Conservation (phyloP, 2,113 vertebrate genomes). For the Pholis gunnellus region DNA sequence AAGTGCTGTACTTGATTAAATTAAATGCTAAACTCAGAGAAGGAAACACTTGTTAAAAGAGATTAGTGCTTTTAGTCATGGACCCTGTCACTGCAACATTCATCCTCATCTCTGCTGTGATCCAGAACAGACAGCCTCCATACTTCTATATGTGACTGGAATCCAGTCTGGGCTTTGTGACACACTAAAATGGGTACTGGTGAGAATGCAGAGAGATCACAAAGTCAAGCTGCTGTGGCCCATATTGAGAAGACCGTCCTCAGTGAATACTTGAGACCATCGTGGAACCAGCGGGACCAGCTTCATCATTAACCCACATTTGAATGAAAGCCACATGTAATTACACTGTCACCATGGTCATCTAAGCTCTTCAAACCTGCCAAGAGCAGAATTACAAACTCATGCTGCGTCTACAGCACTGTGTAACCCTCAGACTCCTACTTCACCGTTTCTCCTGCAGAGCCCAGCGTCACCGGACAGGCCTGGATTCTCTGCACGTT, state of each 20-base stretch:
- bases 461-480: neutral
- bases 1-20: neutral
- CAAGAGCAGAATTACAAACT: neutral
- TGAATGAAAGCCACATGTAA: slow-evolving; percentile 25
- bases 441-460: neutral
- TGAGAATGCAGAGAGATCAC: neutral
- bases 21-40: neutral
- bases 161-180: slow-evolving; percentile 2
- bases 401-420: neutral
- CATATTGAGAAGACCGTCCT: neutral
- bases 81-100: no score
- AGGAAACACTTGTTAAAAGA: neutral
- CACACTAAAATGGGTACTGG: neutral
- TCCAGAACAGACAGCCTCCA: neutral
- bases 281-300: slow-evolving; percentile 2
- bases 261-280: neutral
- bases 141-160: neutral
- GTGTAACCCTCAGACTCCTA: neutral
- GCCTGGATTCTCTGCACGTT: neutral
- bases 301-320: slow-evolving; percentile 30
- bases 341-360: slow-evolving; percentile 16
- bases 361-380: neutral
- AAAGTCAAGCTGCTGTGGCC: neutral
- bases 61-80: no score
- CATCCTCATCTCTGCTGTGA: neutral